Evolutionary conservation across 2,113 vertebrate species (phyloP), one percentile per base, ranked within the genome.

Genomic region (Catharus bicknelli): DNA sequence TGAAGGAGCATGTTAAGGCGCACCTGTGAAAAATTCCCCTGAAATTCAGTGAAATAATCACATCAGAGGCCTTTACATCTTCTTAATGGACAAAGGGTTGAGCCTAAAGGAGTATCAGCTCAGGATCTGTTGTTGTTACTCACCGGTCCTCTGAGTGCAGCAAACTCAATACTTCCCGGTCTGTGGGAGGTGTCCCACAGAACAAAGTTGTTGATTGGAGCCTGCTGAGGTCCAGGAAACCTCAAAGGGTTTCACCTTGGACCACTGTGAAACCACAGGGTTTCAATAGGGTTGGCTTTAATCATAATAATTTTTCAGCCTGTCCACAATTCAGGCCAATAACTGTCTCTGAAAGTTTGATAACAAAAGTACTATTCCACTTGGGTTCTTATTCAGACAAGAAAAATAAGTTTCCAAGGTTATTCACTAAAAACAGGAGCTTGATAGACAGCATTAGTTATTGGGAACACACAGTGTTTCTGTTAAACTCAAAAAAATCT

Each of bases 171-270:
- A 19, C 7, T 27, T 58, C 18, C 6, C 12, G 50, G 36, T 38
- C 36, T 88, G 36, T 50, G 14, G 50, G 30, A 42, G 14, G 9
- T 15, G 4, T 43, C 26, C 51, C 13, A 4, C 12, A 38, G n/a
- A 53, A 45, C 2, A 6, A 81, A 3, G 7, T 5, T 66, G 43
- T 26, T 43, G 21, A 4, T 32, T 0, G 0, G 17, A 57, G 20
- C 38, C 76, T 16, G 8, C 22, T 45, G 27, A 57, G 19, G 38
- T 53, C 27, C n/a, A 29, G 59, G 13, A 53, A 26, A 25, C 5
- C 8, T 32, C 32, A 13, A 16, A 73, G 6, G 2, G 5, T 20
- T 27, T n/a, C 51, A 16, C 32, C 73, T 58, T 38, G n/a, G 9
- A 55, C 16, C 20, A 16, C 23, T 25, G 6, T 43, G 43, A 50